Base-by-base conservation (phyloP, 2,888 invertebrate genomes). In the Nomada lathburiana region DNA sequence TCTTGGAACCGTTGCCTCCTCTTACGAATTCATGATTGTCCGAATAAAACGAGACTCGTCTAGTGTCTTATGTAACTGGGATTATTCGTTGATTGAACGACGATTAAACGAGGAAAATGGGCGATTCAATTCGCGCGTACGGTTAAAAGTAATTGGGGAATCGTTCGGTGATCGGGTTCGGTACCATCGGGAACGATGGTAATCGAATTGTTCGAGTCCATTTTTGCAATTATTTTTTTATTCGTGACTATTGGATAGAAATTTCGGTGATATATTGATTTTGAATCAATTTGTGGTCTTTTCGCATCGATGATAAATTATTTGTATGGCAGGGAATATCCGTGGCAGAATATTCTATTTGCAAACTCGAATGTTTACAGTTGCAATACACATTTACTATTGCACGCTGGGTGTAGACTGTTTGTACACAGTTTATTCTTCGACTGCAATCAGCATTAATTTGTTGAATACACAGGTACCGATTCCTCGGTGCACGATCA, bases 1-100 rank as follows among this genome's bases (percentile, higher is more conserved):
- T 80, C 75, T 84, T 20, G 52, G 77, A 86, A 76, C 23, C 60
- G 55, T 63, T 29, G 62, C 68, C n/a, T 7, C 29, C 13, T n/a
- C 36, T 42, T 59, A 42, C 62, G 68, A 65, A 65, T 67, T 36
- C 60, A 20, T 18, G 53, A 63, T 74, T 50, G 65, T 23, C 50
- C 73, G 53, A 23, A 20, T 68, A 53, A 74, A 47, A 63, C 74
- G 23, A 36, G 55, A 26, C 60, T 50, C 55, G 5, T 10, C 5
- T 36, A 13, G 16, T 2, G 4, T 18, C 63, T 79, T 79, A 44
- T 26, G 78, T 68, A 75, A 79, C 26, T 26, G 16, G 13, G 13
- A 44, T 29, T 20, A 44, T 36, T 36, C 36, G 20, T 26, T 26
- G 10, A 55, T 70, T 36, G 7, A 36, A 7, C 36, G 36, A 36